Conservation (phyloP, 2,113 vertebrate species). For the Trochalopteron elliotii region DNA sequence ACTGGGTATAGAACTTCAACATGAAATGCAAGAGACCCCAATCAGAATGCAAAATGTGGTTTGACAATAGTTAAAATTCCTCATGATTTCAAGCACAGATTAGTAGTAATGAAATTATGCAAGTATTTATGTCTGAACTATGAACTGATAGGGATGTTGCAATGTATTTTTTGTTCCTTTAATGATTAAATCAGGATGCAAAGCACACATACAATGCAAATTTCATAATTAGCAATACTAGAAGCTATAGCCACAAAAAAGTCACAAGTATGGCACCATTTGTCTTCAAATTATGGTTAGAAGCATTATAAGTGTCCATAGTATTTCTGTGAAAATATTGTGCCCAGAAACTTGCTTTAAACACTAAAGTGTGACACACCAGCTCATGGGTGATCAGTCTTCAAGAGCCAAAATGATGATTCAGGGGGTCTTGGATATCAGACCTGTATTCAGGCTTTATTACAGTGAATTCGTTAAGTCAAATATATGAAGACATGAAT, state of each 20-base stretch:
- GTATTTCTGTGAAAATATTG: background rate
- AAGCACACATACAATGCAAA: background rate
- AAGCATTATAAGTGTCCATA: background rate
- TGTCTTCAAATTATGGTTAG: background rate
- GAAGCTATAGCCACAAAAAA: background rate
- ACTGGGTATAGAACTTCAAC: background rate
- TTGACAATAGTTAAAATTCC: background rate
- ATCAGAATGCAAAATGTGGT: background rate
- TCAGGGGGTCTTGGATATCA: background rate
- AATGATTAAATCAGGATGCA: background rate
- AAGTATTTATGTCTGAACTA: background rate
- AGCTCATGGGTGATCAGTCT: background rate
- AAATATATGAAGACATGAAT: background rate
- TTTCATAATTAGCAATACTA: background rate
- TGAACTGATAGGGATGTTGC: background rate
- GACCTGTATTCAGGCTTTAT: background rate
- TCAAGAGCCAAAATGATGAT: background rate
- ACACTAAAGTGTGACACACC: accelerated
- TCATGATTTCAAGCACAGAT: background rate
- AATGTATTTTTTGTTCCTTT: background rate
- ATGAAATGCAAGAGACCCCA: background rate
- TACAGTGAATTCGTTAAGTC: background rate
- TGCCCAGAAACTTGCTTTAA: background rate
- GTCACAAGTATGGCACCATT: background rate
- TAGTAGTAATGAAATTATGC: background rate